These are phyloP conservation scores for Enteromius paludinosus DNA, from an alignment of 2,797 vertebrate genomes.

Conservation along the genomic window DNA sequence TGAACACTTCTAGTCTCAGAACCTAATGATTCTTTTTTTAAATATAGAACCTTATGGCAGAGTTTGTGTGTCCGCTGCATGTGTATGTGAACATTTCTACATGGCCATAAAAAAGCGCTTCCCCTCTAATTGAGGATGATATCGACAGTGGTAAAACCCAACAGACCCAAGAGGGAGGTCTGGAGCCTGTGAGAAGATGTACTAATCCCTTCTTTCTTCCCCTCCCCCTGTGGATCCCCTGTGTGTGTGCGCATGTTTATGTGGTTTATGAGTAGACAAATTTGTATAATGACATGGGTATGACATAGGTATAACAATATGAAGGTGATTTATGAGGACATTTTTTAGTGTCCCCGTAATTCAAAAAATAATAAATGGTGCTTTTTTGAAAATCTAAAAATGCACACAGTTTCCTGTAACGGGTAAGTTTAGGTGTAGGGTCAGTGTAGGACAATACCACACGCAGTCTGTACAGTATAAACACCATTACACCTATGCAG, in stretches of 20 bases:
- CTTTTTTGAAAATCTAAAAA: no score
- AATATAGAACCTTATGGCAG: background rate
- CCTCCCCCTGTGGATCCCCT: background rate
- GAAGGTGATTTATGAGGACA: no score
- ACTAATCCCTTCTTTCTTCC: constrained; percentile 42
- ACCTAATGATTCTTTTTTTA: background rate
- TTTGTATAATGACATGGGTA: no score
- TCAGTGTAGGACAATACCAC: no score
- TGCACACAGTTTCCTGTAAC: no score
- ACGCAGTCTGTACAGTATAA: no score
- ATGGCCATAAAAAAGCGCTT: constrained; percentile 77
- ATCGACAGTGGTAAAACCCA: constrained; percentile 73
- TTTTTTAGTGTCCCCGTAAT: no score
- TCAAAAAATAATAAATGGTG: no score
- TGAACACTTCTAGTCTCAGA: background rate
- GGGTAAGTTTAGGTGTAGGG: no score
- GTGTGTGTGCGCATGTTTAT: background rate
- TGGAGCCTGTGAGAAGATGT: constrained; percentile 53
- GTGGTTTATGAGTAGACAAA: background rate
- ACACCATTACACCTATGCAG: no score
- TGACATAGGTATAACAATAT: no score
- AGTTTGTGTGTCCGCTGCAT: background rate
- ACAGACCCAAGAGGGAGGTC: constrained; percentile 59
- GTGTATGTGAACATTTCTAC: background rate
- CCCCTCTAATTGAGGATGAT: constrained; percentile 74